Evolutionary conservation across 2,797 vertebrate species (phyloP).

Genomic region (Discoglossus pictus): DNA sequence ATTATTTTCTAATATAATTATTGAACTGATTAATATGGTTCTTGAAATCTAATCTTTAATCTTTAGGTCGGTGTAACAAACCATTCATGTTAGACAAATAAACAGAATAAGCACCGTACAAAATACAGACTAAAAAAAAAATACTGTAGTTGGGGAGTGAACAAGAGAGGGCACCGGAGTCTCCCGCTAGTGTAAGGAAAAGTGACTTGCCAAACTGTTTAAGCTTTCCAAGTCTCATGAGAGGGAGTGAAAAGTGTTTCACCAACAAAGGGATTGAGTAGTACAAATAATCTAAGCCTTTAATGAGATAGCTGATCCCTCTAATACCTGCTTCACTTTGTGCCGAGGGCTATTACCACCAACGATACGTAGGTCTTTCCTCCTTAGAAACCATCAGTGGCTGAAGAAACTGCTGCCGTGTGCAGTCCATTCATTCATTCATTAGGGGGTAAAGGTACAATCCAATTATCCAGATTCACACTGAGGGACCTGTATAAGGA

Average conservation of each 20-base stretch:
- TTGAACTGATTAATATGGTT: too few species aligned
- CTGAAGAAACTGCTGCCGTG: slow-evolving; percentile 65
- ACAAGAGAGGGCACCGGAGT: slow-evolving; percentile 24
- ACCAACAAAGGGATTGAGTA: slow-evolving; percentile 86
- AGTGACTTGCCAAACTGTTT: slow-evolving; percentile 82
- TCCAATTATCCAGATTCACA: slow-evolving; percentile 93
- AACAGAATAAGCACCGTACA: slow-evolving; percentile 12
- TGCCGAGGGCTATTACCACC: slow-evolving; percentile 77
- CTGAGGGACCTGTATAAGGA: slow-evolving; percentile 89
- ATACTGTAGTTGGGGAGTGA: slow-evolving; percentile 27
- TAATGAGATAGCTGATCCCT: slow-evolving; percentile 93
- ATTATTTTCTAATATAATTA: too few species aligned
- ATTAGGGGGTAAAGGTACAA: slow-evolving; percentile 92
- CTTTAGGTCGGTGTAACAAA: neutral
- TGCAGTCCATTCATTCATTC: slow-evolving; percentile 85
- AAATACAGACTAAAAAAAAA: slow-evolving; percentile 40
- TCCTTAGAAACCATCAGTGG: slow-evolving; percentile 68
- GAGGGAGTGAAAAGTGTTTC: slow-evolving; percentile 89
- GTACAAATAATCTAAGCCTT: slow-evolving; percentile 93
- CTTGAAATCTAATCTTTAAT: too few species aligned
- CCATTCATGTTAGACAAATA: slow-evolving; percentile 9
- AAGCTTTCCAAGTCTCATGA: slow-evolving; percentile 80
- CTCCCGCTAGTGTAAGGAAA: slow-evolving; percentile 62
- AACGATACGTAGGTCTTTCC: slow-evolving; percentile 74
- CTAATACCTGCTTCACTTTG: slow-evolving; percentile 83